phyloP scores from a whole-genome alignment of 2,113 vertebrate genomes.

The Tenebrosternarchus preto region DNA sequence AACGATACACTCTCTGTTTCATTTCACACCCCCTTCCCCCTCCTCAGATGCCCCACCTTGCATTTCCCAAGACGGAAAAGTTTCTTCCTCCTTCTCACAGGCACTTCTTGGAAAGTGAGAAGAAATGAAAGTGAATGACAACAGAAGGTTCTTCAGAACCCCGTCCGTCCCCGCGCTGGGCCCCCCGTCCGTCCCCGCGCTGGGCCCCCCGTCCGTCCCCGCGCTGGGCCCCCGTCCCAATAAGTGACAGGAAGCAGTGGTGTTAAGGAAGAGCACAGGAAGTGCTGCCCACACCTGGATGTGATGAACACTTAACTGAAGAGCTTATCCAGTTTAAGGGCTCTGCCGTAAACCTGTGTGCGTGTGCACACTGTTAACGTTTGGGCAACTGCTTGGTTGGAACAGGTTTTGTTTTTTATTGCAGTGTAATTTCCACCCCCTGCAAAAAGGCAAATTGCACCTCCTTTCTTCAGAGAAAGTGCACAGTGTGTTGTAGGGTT shows the following conservation, averaged over 20 bases:
- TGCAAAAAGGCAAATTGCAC: not conserved
- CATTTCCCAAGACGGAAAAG: constrained; percentile 12
- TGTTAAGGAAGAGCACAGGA: constrained; percentile 6
- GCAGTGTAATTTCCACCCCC: not conserved
- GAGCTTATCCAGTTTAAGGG: no score
- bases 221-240: no score
- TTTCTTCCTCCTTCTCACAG: constrained; percentile 1
- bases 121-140: constrained; percentile 13
- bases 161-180: no score
- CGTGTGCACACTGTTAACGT: constrained; percentile 12
- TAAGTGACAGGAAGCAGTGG: not conserved
- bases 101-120: not conserved
- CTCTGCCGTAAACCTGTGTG: not conserved
- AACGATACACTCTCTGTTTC: not conserved
- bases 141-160: no score
- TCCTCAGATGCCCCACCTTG: not conserved
- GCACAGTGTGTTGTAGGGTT: not conserved
- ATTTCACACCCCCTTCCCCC: not conserved
- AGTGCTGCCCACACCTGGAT: constrained; percentile 37
- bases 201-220: no score
- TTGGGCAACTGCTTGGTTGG: not conserved
- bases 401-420: constrained; percentile 25
- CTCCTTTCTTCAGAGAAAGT: constrained; percentile 5
- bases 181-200: no score
- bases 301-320: constrained; percentile 16